Conservation (phyloP, 2,888 invertebrate species). For the Byasa hedistus region DNA sequence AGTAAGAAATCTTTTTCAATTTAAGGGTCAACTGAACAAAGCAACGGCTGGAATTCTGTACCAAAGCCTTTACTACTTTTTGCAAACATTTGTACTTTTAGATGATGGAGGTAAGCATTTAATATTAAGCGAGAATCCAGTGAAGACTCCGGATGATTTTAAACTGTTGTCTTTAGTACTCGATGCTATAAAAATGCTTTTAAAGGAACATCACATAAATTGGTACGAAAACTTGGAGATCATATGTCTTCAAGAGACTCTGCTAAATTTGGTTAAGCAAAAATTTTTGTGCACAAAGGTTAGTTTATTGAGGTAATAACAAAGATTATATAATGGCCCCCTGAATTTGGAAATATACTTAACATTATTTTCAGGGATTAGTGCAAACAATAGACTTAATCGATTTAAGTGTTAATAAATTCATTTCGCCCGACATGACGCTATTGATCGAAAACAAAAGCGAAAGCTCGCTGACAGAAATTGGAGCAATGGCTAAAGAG, state of each 20-base stretch:
- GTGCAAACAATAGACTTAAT: slow-evolving; percentile 86
- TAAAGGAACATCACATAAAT: slow-evolving; percentile 84
- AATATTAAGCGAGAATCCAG: slow-evolving; percentile 37
- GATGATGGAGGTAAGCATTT: slow-evolving; percentile 39
- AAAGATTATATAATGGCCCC: no score
- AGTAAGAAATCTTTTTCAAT: slow-evolving; percentile 40
- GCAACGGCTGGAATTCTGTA: slow-evolving; percentile 46
- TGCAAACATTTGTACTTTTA: slow-evolving; percentile 40
- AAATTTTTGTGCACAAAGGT: slow-evolving; percentile 65
- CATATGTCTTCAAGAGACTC: slow-evolving; percentile 78
- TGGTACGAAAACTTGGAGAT: slow-evolving; percentile 90
- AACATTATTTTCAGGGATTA: slow-evolving; percentile 77
- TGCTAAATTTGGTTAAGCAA: slow-evolving; percentile 60
- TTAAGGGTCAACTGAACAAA: slow-evolving; percentile 41
- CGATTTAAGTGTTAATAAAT: slow-evolving; percentile 85
- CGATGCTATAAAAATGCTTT: slow-evolving; percentile 26
- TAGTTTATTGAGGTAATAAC: slow-evolving; percentile 31
- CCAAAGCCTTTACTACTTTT: slow-evolving; percentile 44
- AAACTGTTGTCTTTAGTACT: slow-evolving; percentile 81
- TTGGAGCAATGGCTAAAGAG: slow-evolving; percentile 83
- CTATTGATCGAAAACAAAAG: slow-evolving; percentile 84
- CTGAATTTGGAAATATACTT: no score
- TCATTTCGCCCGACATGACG: slow-evolving; percentile 87
- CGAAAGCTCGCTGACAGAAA: slow-evolving; percentile 81
- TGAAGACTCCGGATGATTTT: slow-evolving; percentile 40